Conservation (phyloP, 2,797 vertebrate genomes). For the Microcaecilia unicolor region DNA sequence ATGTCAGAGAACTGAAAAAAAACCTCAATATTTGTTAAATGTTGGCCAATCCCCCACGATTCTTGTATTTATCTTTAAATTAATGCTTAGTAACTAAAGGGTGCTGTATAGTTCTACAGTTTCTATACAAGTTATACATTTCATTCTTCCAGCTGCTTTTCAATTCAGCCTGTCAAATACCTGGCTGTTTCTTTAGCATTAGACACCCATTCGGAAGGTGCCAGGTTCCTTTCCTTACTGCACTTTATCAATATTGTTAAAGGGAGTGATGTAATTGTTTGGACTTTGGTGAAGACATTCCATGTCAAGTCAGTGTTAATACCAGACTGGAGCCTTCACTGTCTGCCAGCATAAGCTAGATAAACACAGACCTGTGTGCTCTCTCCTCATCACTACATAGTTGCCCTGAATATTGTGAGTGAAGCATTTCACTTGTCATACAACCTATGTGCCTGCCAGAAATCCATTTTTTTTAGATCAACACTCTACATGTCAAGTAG, state of each 20-base stretch:
- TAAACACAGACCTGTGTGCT: constrained; percentile 77
- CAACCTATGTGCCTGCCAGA: constrained; percentile 58
- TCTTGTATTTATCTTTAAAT: too few relatives aligned
- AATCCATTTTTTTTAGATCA: constrained; percentile 58
- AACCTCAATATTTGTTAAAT: too few relatives aligned
- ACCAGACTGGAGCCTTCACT: constrained; percentile 79
- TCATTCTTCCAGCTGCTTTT: too few relatives aligned
- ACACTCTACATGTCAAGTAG: constrained; percentile 61
- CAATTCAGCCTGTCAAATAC: constrained; percentile 5
- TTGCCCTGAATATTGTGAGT: constrained; percentile 48
- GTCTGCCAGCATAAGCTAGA: constrained; percentile 71
- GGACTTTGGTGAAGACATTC: constrained; percentile 74
- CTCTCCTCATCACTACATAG: constrained; percentile 62
- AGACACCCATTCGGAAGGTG: constrained; percentile 39
- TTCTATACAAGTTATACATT: too few relatives aligned
- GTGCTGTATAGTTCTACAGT: too few relatives aligned
- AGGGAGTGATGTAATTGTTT: constrained; percentile 77
- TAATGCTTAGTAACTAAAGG: too few relatives aligned
- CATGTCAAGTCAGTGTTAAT: constrained; percentile 69
- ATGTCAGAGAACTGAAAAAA: too few relatives aligned
- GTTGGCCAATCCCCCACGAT: too few relatives aligned
- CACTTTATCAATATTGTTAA: constrained; percentile 71
- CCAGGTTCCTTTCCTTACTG: constrained; percentile 38
- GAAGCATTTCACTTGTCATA: constrained; percentile 65
- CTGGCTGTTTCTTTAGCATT: constrained; percentile 27